Percentiles rank a stretch among this genome's conserved stretches.
Conservation (phyloP, 1,140 invertebrate species). For the Papilio polytes region DNA sequence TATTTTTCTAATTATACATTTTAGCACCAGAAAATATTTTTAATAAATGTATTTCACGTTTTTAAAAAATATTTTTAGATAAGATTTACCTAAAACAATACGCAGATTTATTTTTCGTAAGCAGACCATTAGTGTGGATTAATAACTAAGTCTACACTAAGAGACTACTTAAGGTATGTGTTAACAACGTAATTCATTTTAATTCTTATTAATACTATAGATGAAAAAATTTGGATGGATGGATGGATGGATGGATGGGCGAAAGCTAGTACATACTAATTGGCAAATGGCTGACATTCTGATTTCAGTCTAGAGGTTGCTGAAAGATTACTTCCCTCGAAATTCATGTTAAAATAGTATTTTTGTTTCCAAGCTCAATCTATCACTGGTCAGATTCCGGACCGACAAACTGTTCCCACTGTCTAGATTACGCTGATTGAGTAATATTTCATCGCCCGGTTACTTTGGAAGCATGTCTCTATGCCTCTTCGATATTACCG, state of each 20-base stretch:
- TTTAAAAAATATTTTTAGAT: not conserved
- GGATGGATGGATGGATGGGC: too few relatives aligned
- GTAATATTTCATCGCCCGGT: conserved; percentile 3
- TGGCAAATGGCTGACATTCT: too few relatives aligned
- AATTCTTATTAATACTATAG: too few relatives aligned
- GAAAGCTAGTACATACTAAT: not conserved
- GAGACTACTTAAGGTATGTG: too few relatives aligned
- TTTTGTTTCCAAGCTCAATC: not conserved
- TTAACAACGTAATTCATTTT: too few relatives aligned
- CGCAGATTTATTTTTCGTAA: too few relatives aligned
- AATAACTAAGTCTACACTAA: too few relatives aligned
- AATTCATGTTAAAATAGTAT: not conserved
- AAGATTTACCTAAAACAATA: not conserved
- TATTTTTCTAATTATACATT: not conserved
- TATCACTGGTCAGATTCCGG: conserved; percentile 7
- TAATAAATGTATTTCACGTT: not conserved
- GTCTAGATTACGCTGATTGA: not conserved
- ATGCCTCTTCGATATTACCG: not conserved
- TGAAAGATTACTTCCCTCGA: not conserved
- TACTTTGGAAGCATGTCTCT: conserved; percentile 5
- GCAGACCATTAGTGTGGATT: too few relatives aligned
- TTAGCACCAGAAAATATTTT: not conserved
- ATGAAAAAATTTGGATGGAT: too few relatives aligned
- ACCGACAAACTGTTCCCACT: not conserved
- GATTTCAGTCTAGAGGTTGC: too few relatives aligned